phyloP scores from a whole-genome alignment of 2,888 invertebrate species.

The Lasioglossum villosulum region DNA sequence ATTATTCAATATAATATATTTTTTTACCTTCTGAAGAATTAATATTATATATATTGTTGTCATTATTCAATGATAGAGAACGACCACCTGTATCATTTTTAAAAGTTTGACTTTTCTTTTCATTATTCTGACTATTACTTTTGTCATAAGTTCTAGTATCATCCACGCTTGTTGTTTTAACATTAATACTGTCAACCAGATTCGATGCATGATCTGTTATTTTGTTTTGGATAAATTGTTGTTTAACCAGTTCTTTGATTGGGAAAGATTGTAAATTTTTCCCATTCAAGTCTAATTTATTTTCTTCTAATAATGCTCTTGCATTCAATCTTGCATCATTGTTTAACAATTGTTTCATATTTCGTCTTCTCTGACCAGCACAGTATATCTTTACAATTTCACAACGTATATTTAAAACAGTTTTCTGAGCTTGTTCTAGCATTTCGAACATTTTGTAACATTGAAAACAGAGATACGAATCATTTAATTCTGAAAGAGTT shows the following conservation, averaged over 20 bases:
- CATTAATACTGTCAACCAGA: slow-evolving; percentile 24
- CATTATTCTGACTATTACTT: background rate
- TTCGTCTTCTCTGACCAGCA: slow-evolving; percentile 50
- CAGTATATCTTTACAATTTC: slow-evolving; percentile 76
- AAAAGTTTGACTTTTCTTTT: slow-evolving; percentile 18
- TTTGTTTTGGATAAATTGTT: slow-evolving; percentile 35
- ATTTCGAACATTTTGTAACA: slow-evolving; percentile 77
- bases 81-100: slow-evolving; percentile 28
- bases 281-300: background rate
- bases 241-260: slow-evolving; percentile 21
- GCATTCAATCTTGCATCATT: slow-evolving; percentile 7
- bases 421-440: slow-evolving; percentile 78
- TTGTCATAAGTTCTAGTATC: slow-evolving; percentile 12
- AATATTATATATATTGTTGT: slow-evolving; percentile 24
- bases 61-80: slow-evolving; percentile 18
- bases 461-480: slow-evolving; percentile 73
- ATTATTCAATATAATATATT: background rate
- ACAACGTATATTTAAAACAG: slow-evolving; percentile 70
- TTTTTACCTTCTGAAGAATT: slow-evolving; percentile 31
- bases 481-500: slow-evolving; percentile 59
- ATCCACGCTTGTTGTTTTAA: slow-evolving; percentile 15
- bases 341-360: slow-evolving; percentile 20
- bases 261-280: slow-evolving; percentile 11
- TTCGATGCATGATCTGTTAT: slow-evolving; percentile 17
- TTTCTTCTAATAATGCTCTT: slow-evolving; percentile 22